A percentile compares a stretch with the other conserved stretches of the same genome.
phyloP scores from a whole-genome alignment of 2,888 invertebrate genomes.

The Eristalis pertinax region DNA sequence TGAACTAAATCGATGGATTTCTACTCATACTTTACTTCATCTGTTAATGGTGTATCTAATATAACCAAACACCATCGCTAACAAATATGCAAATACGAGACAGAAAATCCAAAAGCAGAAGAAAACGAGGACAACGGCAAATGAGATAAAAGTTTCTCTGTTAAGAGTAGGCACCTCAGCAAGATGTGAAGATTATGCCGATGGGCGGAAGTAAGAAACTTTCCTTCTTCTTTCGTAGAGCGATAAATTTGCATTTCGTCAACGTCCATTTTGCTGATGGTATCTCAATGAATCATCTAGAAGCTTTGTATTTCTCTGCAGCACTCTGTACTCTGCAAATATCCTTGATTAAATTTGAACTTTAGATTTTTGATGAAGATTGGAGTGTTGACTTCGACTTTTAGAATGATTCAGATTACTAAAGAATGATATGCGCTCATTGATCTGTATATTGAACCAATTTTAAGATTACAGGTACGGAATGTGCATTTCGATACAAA shows the following conservation, averaged over 20 bases:
- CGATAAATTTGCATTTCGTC: conserved; percentile 48
- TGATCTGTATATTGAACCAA: conserved; percentile 2
- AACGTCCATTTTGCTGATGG: conserved; percentile 41
- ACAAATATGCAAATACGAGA: conserved; percentile 25
- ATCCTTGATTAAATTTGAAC: conserved; percentile 37
- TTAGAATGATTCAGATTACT: conserved; percentile 16
- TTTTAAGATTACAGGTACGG: too few relatives aligned
- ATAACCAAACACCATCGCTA: conserved; percentile 15
- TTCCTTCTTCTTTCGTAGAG: conserved; percentile 6
- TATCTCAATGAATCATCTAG: conserved; percentile 46
- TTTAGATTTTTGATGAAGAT: conserved; percentile 19
- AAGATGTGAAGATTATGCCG: conserved; percentile 2
- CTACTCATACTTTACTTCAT: neutral
- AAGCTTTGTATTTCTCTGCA: conserved; percentile 19
- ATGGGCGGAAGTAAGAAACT: conserved; percentile 26
- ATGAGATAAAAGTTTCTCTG: conserved; percentile 22
- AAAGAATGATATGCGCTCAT: conserved; percentile 14
- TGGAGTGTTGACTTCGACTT: conserved; percentile 27
- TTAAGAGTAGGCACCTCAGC: conserved; percentile 1
- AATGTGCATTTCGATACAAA: too few relatives aligned
- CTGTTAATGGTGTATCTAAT: conserved; percentile 10
- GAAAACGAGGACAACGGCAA: conserved; percentile 2
- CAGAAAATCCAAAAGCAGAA: neutral
- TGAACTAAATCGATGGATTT: neutral
- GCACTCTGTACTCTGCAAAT: conserved; percentile 10